phyloP scores from a whole-genome alignment of 2,888 invertebrate species.

The Chirona hameri region DNA sequence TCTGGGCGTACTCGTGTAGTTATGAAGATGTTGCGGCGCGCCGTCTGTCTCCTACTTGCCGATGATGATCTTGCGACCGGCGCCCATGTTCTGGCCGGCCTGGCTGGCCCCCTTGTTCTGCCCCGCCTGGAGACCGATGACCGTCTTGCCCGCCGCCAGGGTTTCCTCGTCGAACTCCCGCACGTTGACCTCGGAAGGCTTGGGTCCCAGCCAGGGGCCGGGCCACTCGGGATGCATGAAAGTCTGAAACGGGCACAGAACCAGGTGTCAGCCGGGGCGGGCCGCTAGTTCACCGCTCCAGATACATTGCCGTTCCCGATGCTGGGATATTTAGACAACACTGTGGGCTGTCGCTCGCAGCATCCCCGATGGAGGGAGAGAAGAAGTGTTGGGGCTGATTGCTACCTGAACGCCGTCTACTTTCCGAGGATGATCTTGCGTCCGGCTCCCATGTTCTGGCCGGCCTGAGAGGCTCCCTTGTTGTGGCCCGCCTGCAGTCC shows the following conservation, averaged over 20 bases:
- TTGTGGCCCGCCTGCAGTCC: conserved; percentile 84
- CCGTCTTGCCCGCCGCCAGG: conserved; percentile 77
- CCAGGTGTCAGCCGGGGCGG: not conserved
- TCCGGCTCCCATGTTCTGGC: conserved; percentile 82
- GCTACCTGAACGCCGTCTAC: conserved; percentile 47
- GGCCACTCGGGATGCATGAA: conserved; percentile 79
- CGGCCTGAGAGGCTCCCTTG: conserved; percentile 92
- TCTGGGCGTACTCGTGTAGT: no score
- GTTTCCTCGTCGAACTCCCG: conserved; percentile 92
- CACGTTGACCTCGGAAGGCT: conserved; percentile 89
- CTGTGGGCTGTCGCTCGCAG: no score
- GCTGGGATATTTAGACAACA: no score
- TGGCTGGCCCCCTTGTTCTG: conserved; percentile 94
- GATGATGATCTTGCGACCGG: conserved; percentile 82
- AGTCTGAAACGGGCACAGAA: conserved; percentile 54
- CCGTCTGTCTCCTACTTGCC: conserved; percentile 64
- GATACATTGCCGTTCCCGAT: no score
- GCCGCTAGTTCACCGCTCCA: not conserved
- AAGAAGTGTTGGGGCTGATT: not conserved
- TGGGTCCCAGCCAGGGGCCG: conserved; percentile 89
- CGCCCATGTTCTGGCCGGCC: conserved; percentile 84
- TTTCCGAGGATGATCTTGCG: conserved; percentile 88
- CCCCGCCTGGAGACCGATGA: conserved; percentile 93
- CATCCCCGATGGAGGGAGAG: not conserved
- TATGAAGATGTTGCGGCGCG: conserved; percentile 36